Evolutionary conservation across 2,888 invertebrate species (phyloP), one percentile per base, ranked within the genome.

Genomic region (Nymphalis c-album): DNA sequence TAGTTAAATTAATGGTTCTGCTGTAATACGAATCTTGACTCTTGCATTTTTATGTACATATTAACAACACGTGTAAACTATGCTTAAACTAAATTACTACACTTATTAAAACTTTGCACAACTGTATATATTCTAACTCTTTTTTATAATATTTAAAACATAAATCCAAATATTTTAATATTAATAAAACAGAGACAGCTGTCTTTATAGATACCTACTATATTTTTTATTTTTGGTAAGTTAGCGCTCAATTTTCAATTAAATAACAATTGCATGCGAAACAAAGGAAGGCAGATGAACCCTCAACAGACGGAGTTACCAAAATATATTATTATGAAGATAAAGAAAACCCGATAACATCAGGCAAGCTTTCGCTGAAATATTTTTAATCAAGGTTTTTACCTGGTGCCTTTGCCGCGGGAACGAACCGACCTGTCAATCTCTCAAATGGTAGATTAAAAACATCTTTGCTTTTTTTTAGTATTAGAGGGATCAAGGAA

Each of bases 371-470:
- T 88, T 88, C 82, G 90, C 91, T 90, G 88, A 90, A 91, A 90
- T 87, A 89, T 90, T 90, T 90, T 90, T 91, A 92, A 91, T 91
- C 91, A 91, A 90, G 87, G 81, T 86, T 88, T 87, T 87, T 90
- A 91, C 91, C 91, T 91, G 91, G 53, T 84, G 73, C 76, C 75
- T 80, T 80, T 82, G 80, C 83, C 81, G 81, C 83, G 80, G 83
- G 83, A 80, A 81, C 84, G 81, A 82, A 86, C 90, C 90, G 85
- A 90, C 88, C 92, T 91, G 91, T 92, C 92, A 91, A 90, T 92
- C 92, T 90, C 80, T 86, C 89, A 87, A 91, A 91, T 85, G 86
- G 88, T 88, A 90, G 88, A 91, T 92, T 91, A 91, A 91, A 92
- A 91, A 90, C 89, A 84, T 88, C 86, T 87, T 85, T 82, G 84